Conservation (phyloP, 2,797 vertebrate genomes). For the Labroides dimidiatus region DNA sequence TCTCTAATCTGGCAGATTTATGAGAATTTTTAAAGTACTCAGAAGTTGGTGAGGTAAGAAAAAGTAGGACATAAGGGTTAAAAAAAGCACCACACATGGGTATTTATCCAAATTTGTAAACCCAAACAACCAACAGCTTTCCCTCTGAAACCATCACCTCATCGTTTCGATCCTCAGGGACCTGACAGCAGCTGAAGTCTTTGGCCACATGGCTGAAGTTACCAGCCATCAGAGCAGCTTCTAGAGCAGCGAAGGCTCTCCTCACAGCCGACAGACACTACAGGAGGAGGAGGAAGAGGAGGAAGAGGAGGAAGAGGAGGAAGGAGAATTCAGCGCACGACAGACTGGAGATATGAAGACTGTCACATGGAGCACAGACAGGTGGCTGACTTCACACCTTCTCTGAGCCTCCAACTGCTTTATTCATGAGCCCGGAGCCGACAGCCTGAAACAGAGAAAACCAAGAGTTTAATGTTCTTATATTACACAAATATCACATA, state of each 20-base stretch:
- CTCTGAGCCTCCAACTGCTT: conserved; percentile 84
- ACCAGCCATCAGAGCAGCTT: conserved; percentile 67
- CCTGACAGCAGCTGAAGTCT: conserved; percentile 84
- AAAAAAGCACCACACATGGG: background rate
- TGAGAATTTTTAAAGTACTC: no score
- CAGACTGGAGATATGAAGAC: background rate
- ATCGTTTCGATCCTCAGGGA: conserved; percentile 70
- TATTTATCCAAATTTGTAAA: background rate
- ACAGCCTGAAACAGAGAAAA: conserved; percentile 81
- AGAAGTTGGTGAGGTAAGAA: no score
- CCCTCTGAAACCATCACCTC: conserved; percentile 46
- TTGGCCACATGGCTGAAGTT: conserved; percentile 60
- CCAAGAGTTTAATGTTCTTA: background rate
- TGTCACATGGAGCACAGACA: background rate
- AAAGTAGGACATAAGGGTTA: no score
- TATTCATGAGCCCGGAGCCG: conserved; percentile 79
- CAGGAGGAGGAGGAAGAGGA: conserved; percentile 7
- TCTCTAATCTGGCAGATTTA: no score
- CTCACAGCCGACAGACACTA: conserved; percentile 81
- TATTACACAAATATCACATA: no score
- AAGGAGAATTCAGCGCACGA: background rate
- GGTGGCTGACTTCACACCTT: conserved; percentile 75
- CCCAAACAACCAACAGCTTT: background rate
- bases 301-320: background rate
- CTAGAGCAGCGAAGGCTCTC: conserved; percentile 80